phyloP scores from a whole-genome alignment of 2,113 vertebrate species.

The Gopherus flavomarginatus region DNA sequence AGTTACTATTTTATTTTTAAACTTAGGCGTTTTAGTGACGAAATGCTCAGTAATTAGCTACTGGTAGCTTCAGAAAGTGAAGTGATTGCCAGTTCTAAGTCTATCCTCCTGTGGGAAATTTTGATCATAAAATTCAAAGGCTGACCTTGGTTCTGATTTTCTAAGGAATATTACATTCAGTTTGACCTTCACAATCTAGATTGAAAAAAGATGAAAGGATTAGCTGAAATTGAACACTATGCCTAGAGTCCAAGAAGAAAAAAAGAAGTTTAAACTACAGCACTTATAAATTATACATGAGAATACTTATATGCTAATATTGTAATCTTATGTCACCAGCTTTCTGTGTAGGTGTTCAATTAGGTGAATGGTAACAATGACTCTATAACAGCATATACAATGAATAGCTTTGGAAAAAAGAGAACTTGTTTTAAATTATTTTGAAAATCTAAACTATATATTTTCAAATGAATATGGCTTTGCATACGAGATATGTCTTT shows the following conservation, averaged over 20 bases:
- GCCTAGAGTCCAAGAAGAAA: constrained; percentile 22
- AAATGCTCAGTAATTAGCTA: not conserved
- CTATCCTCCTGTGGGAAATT: constrained; percentile 1
- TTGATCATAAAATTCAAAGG: constrained; percentile 13
- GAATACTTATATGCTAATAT: constrained; percentile 54
- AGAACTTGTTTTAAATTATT: not conserved
- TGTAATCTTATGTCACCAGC: constrained; percentile 49
- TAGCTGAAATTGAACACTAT: constrained; percentile 61
- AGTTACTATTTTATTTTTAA: not conserved
- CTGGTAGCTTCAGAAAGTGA: not conserved
- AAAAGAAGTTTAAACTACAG: constrained; percentile 36
- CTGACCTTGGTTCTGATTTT: constrained; percentile 1
- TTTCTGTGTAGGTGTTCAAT: constrained; percentile 40
- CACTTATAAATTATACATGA: constrained; percentile 72
- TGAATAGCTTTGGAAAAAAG: not conserved
- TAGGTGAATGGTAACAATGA: constrained; percentile 43
- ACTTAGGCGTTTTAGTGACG: fast-evolving
- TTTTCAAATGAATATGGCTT: not conserved
- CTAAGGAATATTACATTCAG: not conserved
- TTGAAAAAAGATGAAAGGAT: constrained; percentile 70
- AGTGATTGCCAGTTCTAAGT: not conserved
- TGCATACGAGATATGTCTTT: not conserved
- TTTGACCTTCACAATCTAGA: constrained; percentile 53
- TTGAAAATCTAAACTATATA: not conserved
- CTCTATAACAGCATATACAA: constrained; percentile 41